Evolutionary conservation across 2,888 invertebrate genomes (phyloP).

Genomic region (Apamea crenata): DNA sequence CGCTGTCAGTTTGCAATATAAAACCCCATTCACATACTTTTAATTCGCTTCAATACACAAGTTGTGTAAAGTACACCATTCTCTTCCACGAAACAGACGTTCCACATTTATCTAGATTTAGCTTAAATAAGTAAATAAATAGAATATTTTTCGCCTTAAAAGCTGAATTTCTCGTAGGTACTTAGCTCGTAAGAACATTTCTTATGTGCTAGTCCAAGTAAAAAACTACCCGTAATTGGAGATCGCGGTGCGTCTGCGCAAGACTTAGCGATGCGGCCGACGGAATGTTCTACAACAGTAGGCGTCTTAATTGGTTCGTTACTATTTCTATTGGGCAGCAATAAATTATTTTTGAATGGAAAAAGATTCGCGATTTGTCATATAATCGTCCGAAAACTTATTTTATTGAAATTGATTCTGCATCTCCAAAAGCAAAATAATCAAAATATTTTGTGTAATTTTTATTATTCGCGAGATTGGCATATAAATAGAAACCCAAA

Average conservation of each 20-base stretch:
- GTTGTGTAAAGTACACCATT: background rate
- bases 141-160: background rate
- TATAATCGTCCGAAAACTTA: background rate
- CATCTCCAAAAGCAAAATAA: background rate
- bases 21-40: background rate
- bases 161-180: background rate
- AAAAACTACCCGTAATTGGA: conserved; percentile 43
- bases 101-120: background rate
- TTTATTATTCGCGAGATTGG: background rate
- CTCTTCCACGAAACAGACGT: background rate
- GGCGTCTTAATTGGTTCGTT: conserved; percentile 35
- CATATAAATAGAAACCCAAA: background rate
- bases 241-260: conserved; percentile 24
- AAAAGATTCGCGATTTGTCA: background rate
- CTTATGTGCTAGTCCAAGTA: too few species aligned
- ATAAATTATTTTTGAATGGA: background rate
- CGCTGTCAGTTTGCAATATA: background rate
- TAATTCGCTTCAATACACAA: background rate
- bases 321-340: background rate
- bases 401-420: background rate
- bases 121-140: background rate
- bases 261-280: conserved; percentile 46
- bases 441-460: background rate
- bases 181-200: background rate
- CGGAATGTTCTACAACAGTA: conserved; percentile 42